Conservation (phyloP, 2,888 invertebrate species). For the Cryptocephalus moraei region DNA sequence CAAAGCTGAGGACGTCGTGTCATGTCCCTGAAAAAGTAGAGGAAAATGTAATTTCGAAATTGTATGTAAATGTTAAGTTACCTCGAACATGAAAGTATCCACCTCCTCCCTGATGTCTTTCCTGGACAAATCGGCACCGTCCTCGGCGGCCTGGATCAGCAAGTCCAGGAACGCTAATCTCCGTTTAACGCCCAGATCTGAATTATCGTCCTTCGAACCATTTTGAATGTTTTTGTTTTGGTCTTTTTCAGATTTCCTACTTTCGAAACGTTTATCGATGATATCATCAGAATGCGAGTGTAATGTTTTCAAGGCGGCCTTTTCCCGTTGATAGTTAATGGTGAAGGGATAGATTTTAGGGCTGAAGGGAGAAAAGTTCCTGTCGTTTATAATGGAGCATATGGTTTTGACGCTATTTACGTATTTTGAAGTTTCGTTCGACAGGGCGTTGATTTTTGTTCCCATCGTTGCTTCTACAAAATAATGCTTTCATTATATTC, state of each 20-base stretch:
- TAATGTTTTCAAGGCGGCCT: conserved; percentile 30
- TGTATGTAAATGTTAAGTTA: conserved; percentile 20
- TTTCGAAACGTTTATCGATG: conserved; percentile 27
- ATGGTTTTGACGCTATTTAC: conserved; percentile 56
- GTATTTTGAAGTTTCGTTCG: conserved; percentile 56
- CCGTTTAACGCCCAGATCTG: conserved; percentile 36
- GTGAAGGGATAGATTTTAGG: conserved; percentile 43
- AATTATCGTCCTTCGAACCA: not conserved
- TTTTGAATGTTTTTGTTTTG: too few species aligned
- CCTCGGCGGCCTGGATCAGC: conserved; percentile 43
- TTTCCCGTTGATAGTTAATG: conserved; percentile 47
- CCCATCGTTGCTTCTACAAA: conserved; percentile 81
- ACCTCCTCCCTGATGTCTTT: conserved; percentile 57
- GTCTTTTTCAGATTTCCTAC: conserved; percentile 1
- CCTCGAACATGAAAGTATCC: conserved; percentile 66
- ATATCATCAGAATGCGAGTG: conserved; percentile 47
- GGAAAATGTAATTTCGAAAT: too few species aligned
- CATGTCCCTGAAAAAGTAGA: conserved; percentile 32
- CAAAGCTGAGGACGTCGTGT: conserved; percentile 39
- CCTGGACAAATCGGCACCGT: conserved; percentile 48
- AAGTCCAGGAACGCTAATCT: conserved; percentile 60
- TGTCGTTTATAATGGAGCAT: conserved; percentile 25
- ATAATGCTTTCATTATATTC: too few species aligned
- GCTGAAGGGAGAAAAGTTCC: conserved; percentile 38
- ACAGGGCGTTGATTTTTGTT: conserved; percentile 59